Evolutionary conservation across 2,888 invertebrate genomes (phyloP), one percentile per base, ranked within the genome.

Genomic region (Ectemnius cavifrons): DNA sequence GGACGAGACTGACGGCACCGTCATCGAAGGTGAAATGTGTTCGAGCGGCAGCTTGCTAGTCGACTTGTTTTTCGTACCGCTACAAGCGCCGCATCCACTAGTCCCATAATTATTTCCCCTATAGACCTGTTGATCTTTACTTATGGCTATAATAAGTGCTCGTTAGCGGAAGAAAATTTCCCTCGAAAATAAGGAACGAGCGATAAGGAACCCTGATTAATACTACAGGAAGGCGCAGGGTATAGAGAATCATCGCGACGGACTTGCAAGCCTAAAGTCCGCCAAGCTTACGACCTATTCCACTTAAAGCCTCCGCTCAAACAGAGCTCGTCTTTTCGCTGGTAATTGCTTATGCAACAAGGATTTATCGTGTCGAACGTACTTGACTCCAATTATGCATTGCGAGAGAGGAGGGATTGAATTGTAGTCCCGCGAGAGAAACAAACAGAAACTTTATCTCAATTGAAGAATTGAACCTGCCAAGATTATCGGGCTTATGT

Each of bases 331-430:
- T 27, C 37, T 45, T 52, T 65, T 74, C 59, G 46, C 57, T 49
- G 56, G 65, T 78, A 76, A 76, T 70, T 74, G 68, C 73, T 79
- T 80, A 70, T 65, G 77, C 75, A 80, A 82, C 74, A 70, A 82
- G 77, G 70, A 82, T 82, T 82, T 82, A 82, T 82, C 78, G 78
- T 58, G 71, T 71, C 65, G 77, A 75, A 64, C 67, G 67, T 71
- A 79, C 75, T 81, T 81, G 79, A 81, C 81, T 81, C 71, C 82
- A 81, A 78, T 81, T 75, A 73, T 71, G 49, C 61, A 49, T 47
- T 47, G 52, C 52, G 14, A 6, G 28, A 52, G 63, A 65, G 63
- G 45, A 8, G 8, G 8, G 37, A 37, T 37, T 37, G 67, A 60
- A 67, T 70, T 67, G 78, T 67, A 37, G 5, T 64, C 75, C 59